Evolutionary conservation across 2,113 vertebrate species (phyloP).

Genomic region (Rhynchopsitta pachyrhyncha): DNA sequence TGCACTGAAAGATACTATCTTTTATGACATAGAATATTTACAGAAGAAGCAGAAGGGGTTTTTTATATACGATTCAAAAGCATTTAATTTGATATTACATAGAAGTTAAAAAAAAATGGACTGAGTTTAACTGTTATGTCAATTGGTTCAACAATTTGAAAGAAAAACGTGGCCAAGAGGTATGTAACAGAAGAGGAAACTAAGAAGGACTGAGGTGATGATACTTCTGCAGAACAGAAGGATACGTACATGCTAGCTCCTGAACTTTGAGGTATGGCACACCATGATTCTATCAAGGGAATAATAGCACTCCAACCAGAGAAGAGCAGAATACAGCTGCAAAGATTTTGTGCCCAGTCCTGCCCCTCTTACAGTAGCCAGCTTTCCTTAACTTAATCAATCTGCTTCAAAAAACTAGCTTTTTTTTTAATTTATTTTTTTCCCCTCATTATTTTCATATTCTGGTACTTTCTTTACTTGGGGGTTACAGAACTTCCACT

Average conservation of each 20-base stretch:
- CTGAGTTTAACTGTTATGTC: neutral
- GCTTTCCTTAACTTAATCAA: neutral
- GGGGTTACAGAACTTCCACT: neutral
- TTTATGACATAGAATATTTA: neutral
- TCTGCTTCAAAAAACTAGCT: neutral
- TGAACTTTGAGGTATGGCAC: neutral
- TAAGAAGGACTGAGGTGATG: neutral
- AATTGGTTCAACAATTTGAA: neutral
- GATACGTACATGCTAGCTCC: neutral
- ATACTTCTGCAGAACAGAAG: neutral
- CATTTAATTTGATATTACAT: neutral
- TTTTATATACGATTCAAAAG: neutral
- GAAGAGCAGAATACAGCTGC: neutral
- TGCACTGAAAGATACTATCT: neutral
- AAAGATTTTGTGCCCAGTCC: neutral
- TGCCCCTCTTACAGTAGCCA: neutral
- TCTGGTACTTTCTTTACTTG: neutral
- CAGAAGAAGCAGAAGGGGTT: neutral
- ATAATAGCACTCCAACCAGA: neutral
- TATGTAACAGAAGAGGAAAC: neutral
- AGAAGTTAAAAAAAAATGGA: neutral
- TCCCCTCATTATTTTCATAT: neutral
- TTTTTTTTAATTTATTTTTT: neutral
- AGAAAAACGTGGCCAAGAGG: neutral
- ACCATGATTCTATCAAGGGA: neutral